A percentile compares a stretch with the other conserved stretches of the same genome.
These are phyloP conservation scores for Meghimatium bilineatum DNA, from an alignment of 2,888 invertebrate species.

Conservation along the genomic window DNA sequence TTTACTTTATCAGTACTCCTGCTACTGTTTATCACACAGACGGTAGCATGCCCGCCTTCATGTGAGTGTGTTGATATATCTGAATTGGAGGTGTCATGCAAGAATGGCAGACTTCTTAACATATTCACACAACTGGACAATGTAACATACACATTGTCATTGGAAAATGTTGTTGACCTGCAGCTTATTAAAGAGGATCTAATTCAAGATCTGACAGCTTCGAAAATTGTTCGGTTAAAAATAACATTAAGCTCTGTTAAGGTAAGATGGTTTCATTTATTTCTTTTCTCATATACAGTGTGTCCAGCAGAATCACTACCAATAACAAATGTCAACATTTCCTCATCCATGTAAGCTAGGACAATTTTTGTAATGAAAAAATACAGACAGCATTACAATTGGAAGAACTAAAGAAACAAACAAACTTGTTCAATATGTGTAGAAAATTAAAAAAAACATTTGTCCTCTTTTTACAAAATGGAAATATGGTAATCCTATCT, in stretches of 20 bases:
- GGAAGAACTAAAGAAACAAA: too few relatives aligned
- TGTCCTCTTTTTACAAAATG: too few relatives aligned
- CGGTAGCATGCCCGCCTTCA: slow-evolving; percentile 20
- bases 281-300: neutral
- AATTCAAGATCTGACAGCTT: slow-evolving; percentile 15
- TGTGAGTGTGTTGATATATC: slow-evolving; percentile 12
- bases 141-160: neutral
- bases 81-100: slow-evolving; percentile 28
- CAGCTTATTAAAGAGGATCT: neutral
- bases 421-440: too few relatives aligned
- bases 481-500: too few relatives aligned
- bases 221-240: slow-evolving; percentile 13
- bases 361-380: too few relatives aligned
- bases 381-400: too few relatives aligned
- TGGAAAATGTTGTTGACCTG: slow-evolving; percentile 30
- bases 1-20: neutral
- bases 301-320: too few relatives aligned
- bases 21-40: neutral
- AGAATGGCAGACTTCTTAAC: slow-evolving; percentile 14
- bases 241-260: slow-evolving; percentile 30
- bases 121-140: slow-evolving; percentile 31
- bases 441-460: too few relatives aligned
- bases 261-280: neutral
- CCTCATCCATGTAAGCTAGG: too few relatives aligned
- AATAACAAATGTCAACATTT: too few relatives aligned